Evolutionary conservation across 2,797 vertebrate genomes (phyloP).

Genomic region (Varecia variegata): DNA sequence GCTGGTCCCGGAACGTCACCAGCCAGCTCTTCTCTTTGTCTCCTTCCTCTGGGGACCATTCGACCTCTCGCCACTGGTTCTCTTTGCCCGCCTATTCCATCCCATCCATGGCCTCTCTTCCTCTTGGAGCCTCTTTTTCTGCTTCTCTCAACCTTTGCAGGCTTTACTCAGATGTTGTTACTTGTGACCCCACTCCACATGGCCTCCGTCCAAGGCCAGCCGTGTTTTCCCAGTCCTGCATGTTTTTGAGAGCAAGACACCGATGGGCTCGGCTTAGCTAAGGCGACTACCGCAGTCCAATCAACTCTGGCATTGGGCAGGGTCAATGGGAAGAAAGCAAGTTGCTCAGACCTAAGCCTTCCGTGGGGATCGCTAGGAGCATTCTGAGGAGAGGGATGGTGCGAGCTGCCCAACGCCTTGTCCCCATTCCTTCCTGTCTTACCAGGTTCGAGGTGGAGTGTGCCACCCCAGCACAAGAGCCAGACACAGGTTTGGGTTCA

Average conservation of each 20-base stretch:
- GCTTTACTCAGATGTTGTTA: neutral
- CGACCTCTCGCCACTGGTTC: neutral
- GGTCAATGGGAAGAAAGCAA: neutral
- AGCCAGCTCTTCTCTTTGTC: neutral
- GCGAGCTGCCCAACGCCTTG: neutral
- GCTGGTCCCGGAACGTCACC: neutral
- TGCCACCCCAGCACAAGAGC: neutral
- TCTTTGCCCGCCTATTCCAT: neutral
- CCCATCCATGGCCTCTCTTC: neutral
- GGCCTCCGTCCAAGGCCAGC: neutral
- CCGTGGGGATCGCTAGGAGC: neutral
- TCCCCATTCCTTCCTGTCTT: neutral
- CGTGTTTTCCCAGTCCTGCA: neutral
- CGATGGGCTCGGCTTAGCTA: neutral
- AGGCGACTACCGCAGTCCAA: neutral
- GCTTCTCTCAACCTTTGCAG: neutral
- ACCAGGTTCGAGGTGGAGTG: fast-evolving
- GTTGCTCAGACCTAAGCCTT: neutral
- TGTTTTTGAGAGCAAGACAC: neutral
- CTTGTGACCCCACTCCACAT: neutral
- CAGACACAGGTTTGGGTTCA: neutral
- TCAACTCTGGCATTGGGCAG: neutral
- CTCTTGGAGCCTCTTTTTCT: neutral
- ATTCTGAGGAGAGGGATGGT: neutral
- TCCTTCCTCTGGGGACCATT: neutral